phyloP scores from a whole-genome alignment of 2,113 vertebrate species.

The Pionites leucogaster region DNA sequence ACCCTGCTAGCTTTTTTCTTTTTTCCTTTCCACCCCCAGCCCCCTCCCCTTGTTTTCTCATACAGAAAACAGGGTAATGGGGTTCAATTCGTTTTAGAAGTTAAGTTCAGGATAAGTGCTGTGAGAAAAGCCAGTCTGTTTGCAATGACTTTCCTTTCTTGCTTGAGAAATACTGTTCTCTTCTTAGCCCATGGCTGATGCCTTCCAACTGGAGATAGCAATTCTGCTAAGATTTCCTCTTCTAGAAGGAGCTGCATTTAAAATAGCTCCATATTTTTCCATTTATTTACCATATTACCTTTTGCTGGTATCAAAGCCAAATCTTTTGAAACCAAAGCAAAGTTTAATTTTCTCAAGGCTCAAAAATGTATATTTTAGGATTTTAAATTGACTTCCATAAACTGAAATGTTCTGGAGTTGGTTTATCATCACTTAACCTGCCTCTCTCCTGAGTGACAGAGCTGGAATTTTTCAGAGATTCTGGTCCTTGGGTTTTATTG shows the following conservation, averaged over 20 bases:
- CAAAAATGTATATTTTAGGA: not conserved
- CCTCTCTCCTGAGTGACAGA: not conserved
- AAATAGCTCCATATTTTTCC: not conserved
- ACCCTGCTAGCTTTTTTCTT: not conserved
- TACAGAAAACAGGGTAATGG: not conserved
- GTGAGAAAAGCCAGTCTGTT: not conserved
- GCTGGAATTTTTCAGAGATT: not conserved
- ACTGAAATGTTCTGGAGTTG: not conserved
- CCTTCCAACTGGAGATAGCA: not conserved
- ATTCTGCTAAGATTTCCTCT: not conserved
- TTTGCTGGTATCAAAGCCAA: not conserved
- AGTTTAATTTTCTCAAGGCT: not conserved
- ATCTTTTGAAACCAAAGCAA: conserved; percentile 21
- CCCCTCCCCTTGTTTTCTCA: not conserved
- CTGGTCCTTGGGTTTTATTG: not conserved
- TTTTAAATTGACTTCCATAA: not conserved
- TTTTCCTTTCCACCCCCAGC: not conserved
- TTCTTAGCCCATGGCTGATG: not conserved
- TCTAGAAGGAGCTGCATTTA: not conserved
- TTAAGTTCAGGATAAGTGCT: not conserved
- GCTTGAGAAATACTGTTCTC: not conserved
- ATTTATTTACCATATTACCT: not conserved
- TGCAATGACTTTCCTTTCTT: not conserved
- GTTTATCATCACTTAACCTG: not conserved
- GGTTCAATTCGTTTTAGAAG: conserved; percentile 18